Conservation (phyloP, 2,888 invertebrate genomes). For the Lasioglossum marginatum region DNA sequence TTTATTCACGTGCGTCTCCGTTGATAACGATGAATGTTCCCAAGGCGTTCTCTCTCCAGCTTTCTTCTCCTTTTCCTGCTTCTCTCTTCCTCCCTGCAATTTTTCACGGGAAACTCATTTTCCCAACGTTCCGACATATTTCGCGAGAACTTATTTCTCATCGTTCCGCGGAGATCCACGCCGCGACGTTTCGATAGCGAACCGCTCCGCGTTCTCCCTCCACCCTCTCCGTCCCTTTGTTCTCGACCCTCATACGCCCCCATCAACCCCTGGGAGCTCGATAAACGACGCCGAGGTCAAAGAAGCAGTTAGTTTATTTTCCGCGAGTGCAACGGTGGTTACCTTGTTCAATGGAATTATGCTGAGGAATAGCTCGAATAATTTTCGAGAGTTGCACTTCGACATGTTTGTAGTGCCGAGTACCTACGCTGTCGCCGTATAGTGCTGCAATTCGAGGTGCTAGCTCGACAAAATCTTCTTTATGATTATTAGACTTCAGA, state of each 20-base stretch:
- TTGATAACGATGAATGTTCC: slow-evolving; percentile 45
- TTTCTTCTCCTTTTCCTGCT: neutral
- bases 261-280: neutral
- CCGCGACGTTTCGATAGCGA: slow-evolving; percentile 2
- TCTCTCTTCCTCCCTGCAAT: neutral
- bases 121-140: slow-evolving; percentile 14
- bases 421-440: too few relatives aligned
- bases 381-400: neutral
- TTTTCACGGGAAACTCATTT: slow-evolving; percentile 28
- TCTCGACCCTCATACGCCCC: neutral
- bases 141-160: slow-evolving; percentile 39
- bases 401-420: neutral
- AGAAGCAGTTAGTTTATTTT: slow-evolving; percentile 2
- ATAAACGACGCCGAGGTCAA: neutral
- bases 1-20: slow-evolving; percentile 46
- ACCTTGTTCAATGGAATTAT: neutral
- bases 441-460: too few relatives aligned
- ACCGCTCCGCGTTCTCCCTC: neutral
- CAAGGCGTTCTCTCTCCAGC: neutral
- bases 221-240: neutral
- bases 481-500: too few relatives aligned
- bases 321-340: neutral
- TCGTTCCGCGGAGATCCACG: neutral
- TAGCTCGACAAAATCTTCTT: too few relatives aligned
- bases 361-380: neutral